Evolutionary conservation across 2,113 vertebrate genomes (phyloP).

Genomic region (Phocoena sinus): DNA sequence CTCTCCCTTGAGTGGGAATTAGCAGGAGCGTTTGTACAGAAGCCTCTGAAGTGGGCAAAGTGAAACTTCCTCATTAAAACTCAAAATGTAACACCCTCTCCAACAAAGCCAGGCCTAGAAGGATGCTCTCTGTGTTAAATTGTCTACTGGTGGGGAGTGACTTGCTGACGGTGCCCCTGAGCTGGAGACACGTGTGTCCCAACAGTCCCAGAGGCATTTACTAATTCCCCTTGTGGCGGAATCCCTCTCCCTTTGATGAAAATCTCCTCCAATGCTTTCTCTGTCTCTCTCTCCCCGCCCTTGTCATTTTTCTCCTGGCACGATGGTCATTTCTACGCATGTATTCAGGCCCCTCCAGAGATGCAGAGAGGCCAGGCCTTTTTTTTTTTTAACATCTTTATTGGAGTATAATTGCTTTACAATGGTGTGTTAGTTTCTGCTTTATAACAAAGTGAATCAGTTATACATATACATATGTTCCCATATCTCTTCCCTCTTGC

Average conservation of each 20-base stretch:
- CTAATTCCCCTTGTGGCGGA: no score
- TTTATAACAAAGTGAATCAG: no score
- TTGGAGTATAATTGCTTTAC: no score
- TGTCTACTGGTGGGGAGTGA: background rate
- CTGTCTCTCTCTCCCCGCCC: background rate
- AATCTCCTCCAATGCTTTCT: background rate
- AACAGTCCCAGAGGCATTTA: no score
- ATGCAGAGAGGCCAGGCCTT: background rate
- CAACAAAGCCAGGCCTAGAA: background rate
- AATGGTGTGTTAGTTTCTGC: no score
- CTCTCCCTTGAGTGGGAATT: background rate
- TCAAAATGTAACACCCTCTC: background rate
- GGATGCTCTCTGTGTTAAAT: rapidly evolving
- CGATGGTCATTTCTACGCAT: background rate
- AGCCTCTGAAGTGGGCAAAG: background rate
- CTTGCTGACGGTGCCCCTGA: rapidly evolving
- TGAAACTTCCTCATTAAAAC: background rate
- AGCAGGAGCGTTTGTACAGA: background rate
- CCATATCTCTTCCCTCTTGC: no score
- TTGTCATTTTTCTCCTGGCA: background rate
- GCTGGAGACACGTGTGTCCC: rapidly evolving
- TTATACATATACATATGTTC: no score
- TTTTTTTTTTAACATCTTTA: background rate
- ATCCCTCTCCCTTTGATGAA: background rate
- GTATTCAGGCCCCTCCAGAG: background rate